Evolutionary conservation across 2,888 invertebrate species (phyloP).

Genomic region (Pherbina coryleti): DNA sequence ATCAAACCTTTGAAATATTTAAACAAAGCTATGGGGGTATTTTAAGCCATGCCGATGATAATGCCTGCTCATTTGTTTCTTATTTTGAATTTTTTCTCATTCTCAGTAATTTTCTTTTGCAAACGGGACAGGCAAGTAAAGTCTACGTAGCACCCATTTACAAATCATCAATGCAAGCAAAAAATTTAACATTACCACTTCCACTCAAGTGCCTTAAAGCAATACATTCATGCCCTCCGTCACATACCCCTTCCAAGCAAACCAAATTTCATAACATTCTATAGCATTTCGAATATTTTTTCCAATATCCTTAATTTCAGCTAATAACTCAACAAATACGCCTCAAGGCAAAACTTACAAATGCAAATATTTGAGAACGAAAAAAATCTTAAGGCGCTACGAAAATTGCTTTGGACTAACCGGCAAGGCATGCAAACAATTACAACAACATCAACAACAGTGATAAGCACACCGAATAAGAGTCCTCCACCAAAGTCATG

Average conservation of each 20-base stretch:
- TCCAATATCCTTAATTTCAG: slow-evolving; percentile 65
- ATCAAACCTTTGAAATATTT: too few relatives aligned
- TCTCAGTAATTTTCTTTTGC: too few relatives aligned
- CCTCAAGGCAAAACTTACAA: slow-evolving; percentile 61
- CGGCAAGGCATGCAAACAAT: background rate
- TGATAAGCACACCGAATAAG: background rate
- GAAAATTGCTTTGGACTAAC: background rate
- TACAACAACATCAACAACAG: slow-evolving; percentile 7
- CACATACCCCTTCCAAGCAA: background rate
- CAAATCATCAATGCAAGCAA: too few relatives aligned
- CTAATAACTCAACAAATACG: slow-evolving; percentile 65
- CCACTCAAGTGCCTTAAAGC: background rate
- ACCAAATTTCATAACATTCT: background rate
- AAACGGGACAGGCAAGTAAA: too few relatives aligned
- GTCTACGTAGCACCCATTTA: too few relatives aligned
- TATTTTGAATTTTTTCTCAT: too few relatives aligned
- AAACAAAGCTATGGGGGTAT: too few relatives aligned
- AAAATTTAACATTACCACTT: background rate
- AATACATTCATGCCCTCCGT: background rate
- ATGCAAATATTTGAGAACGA: slow-evolving; percentile 59
- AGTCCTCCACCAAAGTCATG: background rate
- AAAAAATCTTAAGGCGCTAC: background rate
- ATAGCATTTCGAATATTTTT: slow-evolving; percentile 29
- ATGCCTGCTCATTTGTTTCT: too few relatives aligned
- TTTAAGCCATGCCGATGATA: too few relatives aligned